Evolutionary conservation across 2,888 invertebrate genomes (phyloP), one percentile per base, ranked within the genome.

Genomic region (Hedya salicella): DNA sequence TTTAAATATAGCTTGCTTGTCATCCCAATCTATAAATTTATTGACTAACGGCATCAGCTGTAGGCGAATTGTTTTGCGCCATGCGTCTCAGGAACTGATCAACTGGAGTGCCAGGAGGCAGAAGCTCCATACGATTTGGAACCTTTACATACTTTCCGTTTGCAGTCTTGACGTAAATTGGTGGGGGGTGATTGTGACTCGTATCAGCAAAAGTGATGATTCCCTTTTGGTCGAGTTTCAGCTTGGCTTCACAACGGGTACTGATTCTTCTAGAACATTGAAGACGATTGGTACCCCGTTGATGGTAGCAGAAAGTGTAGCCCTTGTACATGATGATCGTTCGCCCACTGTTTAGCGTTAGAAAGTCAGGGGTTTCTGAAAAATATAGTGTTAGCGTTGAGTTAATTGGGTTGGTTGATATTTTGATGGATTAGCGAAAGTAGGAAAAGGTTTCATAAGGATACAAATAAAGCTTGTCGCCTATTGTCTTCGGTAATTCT

Each of bases 101-200:
- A 4, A 62, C 21, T 5, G 46, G 62, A 4, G 39, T 62, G 1
- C 53, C 53, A 13, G 53, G 21, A 16, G 46, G 53, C 1, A 62
- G n/a, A 1, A 39, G 1, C 2, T 49, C 48, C 30, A 49, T 40
- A 30, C 40, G 48, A 19, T 52, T 52, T 1, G 48, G 14, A 13
- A 54, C 62, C 19, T 56, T 62, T 5, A 62, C 44, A 21, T 52
- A 64, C 17, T 44, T 64, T 13, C 64, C 64, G 9, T 42, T 39
- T 5, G 14, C 9, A 2, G 61, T 54, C 36, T 52, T 71, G 19
- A 50, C 13, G n/a, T 69, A 69, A 40, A 64, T 61, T 4, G 72
- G 72, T 3, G 73, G 72, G 1, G 67, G 62, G 39, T 72, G 73
- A 32, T 70, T 71, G 48, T 73, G 73, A 1, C 57, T 30, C 3